These are phyloP conservation scores for Adelosebastes latens DNA, from an alignment of 2,797 vertebrate species.

Conservation along the genomic window DNA sequence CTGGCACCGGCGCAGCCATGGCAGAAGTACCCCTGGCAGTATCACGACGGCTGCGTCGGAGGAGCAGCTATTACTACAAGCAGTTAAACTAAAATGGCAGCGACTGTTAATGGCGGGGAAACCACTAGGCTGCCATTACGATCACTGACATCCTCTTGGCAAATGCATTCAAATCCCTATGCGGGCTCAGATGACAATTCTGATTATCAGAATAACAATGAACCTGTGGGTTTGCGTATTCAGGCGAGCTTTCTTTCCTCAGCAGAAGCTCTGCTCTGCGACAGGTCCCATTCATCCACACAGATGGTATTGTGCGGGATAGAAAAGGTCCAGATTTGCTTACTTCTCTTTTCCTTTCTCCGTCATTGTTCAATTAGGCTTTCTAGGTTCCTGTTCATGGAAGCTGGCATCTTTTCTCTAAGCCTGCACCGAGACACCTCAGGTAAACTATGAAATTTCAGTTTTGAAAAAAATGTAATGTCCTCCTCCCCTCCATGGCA, in stretches of 20 bases:
- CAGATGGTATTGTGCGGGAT: constrained; percentile 13
- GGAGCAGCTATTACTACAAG: constrained; percentile 60
- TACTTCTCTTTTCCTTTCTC: constrained; percentile 32
- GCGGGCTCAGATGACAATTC: constrained; percentile 52
- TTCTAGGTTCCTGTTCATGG: constrained; percentile 18
- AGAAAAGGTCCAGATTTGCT: constrained; percentile 45
- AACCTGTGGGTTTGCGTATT: constrained; percentile 52
- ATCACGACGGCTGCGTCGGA: background rate
- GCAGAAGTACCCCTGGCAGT: constrained; percentile 54
- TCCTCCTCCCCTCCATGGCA: constrained; percentile 23
- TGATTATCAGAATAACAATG: constrained; percentile 63
- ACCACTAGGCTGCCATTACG: constrained; percentile 41
- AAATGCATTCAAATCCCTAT: constrained; percentile 46
- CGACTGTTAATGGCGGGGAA: constrained; percentile 56
- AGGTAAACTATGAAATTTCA: background rate
- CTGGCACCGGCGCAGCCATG: constrained; percentile 41
- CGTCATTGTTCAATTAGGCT: constrained; percentile 32
- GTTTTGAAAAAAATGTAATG: constrained; percentile 22
- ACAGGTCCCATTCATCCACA: constrained; percentile 43
- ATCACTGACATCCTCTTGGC: constrained; percentile 41
- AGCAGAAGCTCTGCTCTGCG: constrained; percentile 16
- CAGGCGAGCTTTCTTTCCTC: constrained; percentile 2
- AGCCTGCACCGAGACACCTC: background rate
- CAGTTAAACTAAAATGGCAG: constrained; percentile 72
- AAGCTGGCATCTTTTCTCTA: background rate